These are phyloP conservation scores for Axea sp. DNA, from an alignment of 2,888 invertebrate genomes.

Conservation along the genomic window DNA sequence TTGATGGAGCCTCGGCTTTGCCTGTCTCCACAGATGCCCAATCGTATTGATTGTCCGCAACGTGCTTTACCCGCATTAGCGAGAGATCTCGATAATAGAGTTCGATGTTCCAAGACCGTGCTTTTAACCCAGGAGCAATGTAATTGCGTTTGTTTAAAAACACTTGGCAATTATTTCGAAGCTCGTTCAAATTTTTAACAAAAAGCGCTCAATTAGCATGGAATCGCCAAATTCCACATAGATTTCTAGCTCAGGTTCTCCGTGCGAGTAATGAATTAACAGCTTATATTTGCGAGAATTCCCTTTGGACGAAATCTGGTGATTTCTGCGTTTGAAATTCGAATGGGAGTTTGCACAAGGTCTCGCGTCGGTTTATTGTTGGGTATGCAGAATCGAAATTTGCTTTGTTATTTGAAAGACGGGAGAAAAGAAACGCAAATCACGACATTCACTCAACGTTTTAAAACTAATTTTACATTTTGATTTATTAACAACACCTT, in stretches of 20 bases:
- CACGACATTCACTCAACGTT: too few relatives aligned
- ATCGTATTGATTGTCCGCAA: constrained; percentile 63
- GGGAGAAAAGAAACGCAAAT: not conserved
- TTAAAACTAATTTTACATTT: too few relatives aligned
- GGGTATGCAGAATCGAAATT: constrained; percentile 12
- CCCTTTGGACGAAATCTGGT: constrained; percentile 9
- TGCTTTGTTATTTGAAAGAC: constrained; percentile 12
- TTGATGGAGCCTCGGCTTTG: constrained; percentile 61
- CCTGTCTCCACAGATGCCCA: constrained; percentile 60
- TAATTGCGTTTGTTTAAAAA: constrained; percentile 39
- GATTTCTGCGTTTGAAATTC: constrained; percentile 32
- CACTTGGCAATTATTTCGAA: constrained; percentile 2
- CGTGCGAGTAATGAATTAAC: constrained; percentile 35
- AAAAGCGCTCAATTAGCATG: constrained; percentile 22
- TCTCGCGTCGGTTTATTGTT: constrained; percentile 11
- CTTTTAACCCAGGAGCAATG: constrained; percentile 38
- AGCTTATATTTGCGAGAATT: constrained; percentile 39
- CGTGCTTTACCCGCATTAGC: constrained; percentile 61
- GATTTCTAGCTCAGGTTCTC: constrained; percentile 13
- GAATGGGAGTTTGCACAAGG: constrained; percentile 40
- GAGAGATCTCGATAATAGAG: constrained; percentile 63
- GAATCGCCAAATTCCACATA: not conserved
- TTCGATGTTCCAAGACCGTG: constrained; percentile 49
- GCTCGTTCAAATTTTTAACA: not conserved
- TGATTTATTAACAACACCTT: too few relatives aligned